A percentile compares a stretch with the other conserved stretches of the same genome.
phyloP scores from a whole-genome alignment of 2,888 invertebrate species.

The Amiota communis region DNA sequence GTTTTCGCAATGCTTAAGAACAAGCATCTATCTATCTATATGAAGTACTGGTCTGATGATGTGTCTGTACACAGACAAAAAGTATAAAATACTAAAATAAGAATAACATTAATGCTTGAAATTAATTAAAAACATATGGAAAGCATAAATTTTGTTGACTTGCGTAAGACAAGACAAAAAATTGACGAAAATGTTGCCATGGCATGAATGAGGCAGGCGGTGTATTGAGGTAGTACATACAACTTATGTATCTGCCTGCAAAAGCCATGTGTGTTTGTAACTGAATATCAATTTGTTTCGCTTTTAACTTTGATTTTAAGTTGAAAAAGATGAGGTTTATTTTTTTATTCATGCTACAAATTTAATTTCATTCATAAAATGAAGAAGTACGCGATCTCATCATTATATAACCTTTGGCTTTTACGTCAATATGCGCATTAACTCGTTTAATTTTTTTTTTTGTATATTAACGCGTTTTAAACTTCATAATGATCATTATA shows the following conservation, averaged over 20 bases:
- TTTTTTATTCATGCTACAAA: neutral
- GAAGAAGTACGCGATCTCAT: too few relatives aligned
- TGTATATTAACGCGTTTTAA: neutral
- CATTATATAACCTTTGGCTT: neutral
- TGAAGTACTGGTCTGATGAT: too few relatives aligned
- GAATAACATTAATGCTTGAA: conserved; percentile 38
- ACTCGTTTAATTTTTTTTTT: neutral
- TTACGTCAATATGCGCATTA: neutral
- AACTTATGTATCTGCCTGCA: conserved; percentile 11
- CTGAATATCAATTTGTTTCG: too few relatives aligned
- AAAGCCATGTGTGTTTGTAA: neutral
- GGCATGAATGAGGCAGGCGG: too few relatives aligned
- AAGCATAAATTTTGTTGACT: conserved; percentile 34
- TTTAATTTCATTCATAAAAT: conserved; percentile 2
- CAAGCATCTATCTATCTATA: too few relatives aligned
- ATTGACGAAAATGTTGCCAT: neutral
- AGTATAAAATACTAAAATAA: conserved; percentile 47
- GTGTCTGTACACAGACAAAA: neutral
- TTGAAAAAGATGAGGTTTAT: neutral
- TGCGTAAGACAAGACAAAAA: conserved; percentile 11
- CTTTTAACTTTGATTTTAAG: too few relatives aligned
- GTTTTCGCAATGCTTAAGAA: too few relatives aligned
- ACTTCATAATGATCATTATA: neutral
- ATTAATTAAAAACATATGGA: conserved; percentile 63
- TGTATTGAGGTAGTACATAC: neutral